Base-by-base conservation (phyloP, 2,888 invertebrate species). In the Mystacides longicornis region DNA sequence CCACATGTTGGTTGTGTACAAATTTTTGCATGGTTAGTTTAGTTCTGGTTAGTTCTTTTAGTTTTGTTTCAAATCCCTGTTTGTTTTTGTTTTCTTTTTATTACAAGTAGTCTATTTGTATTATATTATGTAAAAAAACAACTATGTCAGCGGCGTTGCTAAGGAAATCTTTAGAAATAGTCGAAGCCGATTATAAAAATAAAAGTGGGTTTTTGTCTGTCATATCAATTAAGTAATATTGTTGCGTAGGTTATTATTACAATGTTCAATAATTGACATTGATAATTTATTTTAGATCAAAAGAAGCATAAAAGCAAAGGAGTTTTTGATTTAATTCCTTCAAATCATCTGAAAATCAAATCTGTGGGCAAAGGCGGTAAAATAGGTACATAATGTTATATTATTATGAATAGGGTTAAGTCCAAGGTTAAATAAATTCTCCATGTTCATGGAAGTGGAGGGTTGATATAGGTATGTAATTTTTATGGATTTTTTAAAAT, bases 91-190 rank as follows among this genome's bases (percentile, higher is more conserved):
- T 31, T 11, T 31, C 14, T 31, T 31, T 31, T n/a, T n/a, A n/a
- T n/a, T 31, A 11, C 33, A 11, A 31, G 33, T 31, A 11, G n/a
- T 43, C n/a, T 7, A 43, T 43, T 4, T 43, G n/a, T 9, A 18
- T 18, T 5, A 21, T 19, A 21, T 7, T 46, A 21, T 19, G 22
- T 46, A 18, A 21, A 46, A n/a, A n/a, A 46, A 4, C 21, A 56
- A 56, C 23, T 46, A 56, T 81, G 81, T 81, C 81, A 68, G 72
- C 76, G 65, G 74, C 78, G 52, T 69, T 81, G 66, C 71, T 81
- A 47, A 74, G 77, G 62, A 74, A 77, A 64, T 79, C 81, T 63
- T 71, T 81, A 56, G 78, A 77, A 65, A 70, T 81, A 61, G 73
- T 81, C 23, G 78, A 77, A 56, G 73, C 69, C 57, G 65, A 68